Evolutionary conservation across 2,797 vertebrate genomes (phyloP).

Genomic region (Molossus molossus): DNA sequence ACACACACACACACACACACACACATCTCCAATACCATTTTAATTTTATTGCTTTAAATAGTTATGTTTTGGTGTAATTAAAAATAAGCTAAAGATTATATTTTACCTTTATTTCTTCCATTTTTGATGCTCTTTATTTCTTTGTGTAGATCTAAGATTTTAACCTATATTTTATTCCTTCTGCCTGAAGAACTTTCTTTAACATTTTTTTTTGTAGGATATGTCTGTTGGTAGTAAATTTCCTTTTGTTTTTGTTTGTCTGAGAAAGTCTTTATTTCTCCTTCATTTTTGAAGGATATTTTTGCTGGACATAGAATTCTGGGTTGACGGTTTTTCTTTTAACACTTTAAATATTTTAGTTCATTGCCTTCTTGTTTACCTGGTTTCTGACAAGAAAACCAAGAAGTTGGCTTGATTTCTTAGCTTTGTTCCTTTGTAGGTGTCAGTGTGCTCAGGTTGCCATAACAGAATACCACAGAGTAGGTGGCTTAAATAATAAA

Average conservation of each 20-base stretch:
- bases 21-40: neutral
- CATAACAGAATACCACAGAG: neutral
- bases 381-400: neutral
- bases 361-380: neutral
- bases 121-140: conserved; percentile 20
- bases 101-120: neutral
- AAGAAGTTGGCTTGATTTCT: conserved; percentile 17
- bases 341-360: conserved; percentile 10
- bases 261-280: conserved; percentile 12
- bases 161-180: neutral
- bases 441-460: neutral
- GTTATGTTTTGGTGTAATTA: conserved; percentile 16
- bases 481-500: neutral
- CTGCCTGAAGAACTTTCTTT: neutral
- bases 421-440: neutral
- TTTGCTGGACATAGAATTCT: neutral
- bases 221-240: conserved; percentile 9
- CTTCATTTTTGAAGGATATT: neutral
- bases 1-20: too few relatives aligned
- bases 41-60: conserved; percentile 1
- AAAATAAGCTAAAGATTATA: conserved; percentile 1
- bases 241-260: neutral
- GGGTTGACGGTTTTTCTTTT: neutral
- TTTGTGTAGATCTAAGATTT: conserved; percentile 25
- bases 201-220: neutral